Percentiles rank a stretch among this genome's conserved stretches.
Evolutionary conservation across 1,140 invertebrate species (phyloP).

Genomic region (Eumaeus atala): DNA sequence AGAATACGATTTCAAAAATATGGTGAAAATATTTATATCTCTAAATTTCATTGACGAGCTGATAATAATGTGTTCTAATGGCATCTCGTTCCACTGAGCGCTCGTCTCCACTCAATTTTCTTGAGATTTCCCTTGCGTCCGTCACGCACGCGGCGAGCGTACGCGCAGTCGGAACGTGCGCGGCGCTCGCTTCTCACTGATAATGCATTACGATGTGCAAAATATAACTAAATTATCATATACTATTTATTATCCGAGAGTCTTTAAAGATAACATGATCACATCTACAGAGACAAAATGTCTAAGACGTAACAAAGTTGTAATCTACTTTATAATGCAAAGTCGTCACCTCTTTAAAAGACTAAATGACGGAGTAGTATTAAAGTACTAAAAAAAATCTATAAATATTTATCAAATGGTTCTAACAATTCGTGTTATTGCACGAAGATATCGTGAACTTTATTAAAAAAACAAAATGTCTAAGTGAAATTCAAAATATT

Average conservation of each 20-base stretch:
- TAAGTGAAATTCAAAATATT: too few relatives aligned
- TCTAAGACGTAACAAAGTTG: too few relatives aligned
- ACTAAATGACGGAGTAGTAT: too few relatives aligned
- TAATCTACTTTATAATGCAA: too few relatives aligned
- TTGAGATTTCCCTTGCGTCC: conserved; percentile 54
- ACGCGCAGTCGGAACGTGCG: conserved; percentile 27
- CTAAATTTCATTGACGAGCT: too few relatives aligned
- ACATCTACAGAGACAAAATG: conserved; percentile 22
- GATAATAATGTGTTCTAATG: neutral
- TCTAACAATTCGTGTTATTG: conserved; percentile 39
- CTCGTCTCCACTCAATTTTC: conserved; percentile 39
- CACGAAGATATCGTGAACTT: conserved; percentile 26
- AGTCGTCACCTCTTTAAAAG: too few relatives aligned
- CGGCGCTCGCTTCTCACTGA: conserved; percentile 32
- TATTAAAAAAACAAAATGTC: neutral
- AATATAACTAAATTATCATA: conserved; percentile 20
- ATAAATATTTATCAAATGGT: too few relatives aligned
- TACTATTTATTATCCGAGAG: too few relatives aligned
- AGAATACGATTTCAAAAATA: too few relatives aligned
- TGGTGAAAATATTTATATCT: too few relatives aligned
- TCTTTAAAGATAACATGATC: conserved; percentile 1
- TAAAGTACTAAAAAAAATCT: too few relatives aligned
- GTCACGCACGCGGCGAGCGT: conserved; percentile 28
- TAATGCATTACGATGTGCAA: conserved; percentile 68
- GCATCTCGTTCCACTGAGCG: conserved; percentile 14